Evolutionary conservation across 2,888 invertebrate genomes (phyloP), one percentile per base, ranked within the genome.

Genomic region (Galerucella pusilla): DNA sequence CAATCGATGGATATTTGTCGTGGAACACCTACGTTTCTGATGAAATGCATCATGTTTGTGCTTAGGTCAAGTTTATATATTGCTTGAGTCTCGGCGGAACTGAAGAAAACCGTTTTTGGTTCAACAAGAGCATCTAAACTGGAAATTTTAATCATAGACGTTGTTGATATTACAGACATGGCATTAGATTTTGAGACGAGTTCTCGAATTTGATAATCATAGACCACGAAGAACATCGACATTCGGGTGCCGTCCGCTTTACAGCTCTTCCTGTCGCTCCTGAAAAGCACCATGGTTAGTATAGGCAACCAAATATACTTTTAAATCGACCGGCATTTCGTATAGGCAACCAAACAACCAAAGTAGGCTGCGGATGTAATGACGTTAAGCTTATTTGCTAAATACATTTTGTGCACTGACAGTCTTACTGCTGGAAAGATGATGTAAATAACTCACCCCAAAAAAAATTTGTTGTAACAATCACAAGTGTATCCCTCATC

Each of bases 1-100:
- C 95, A 95, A 82, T 96, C 95, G 2, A 94, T 89, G 0, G 93
- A 90, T 57, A 95, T 83, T 86, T 92, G 88, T 61, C 86, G 86
- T 0, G 91, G 91, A 74, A 85, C 86, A 0, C 90, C 90, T 14
- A 91, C 85, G 16, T 88, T 86, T 3, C 85, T 82, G 9, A 91
- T 83, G 67, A 83, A 85, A 0, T 82, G 84, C 1, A 87, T 82
- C 4, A 85, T 85, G 0, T 85, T 85, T 10, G 87, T 87, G 49
- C 85, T 82, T 25, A 89, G 73, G 68, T 88, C 83, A 16, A 87
- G 78, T 71, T 88, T 86, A 68, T 88, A 89, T 6, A 91, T 80
- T 1, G 87, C 84, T 25, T 87, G 86, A 7, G 88, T 84, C 46
- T 88, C 87, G 75, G 89, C 88, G 42, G 88, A 85, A 25, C 88